Evolutionary conservation across 2,888 invertebrate genomes (phyloP), one percentile per base, ranked within the genome.

Genomic region (Lycophotia porphyrea): DNA sequence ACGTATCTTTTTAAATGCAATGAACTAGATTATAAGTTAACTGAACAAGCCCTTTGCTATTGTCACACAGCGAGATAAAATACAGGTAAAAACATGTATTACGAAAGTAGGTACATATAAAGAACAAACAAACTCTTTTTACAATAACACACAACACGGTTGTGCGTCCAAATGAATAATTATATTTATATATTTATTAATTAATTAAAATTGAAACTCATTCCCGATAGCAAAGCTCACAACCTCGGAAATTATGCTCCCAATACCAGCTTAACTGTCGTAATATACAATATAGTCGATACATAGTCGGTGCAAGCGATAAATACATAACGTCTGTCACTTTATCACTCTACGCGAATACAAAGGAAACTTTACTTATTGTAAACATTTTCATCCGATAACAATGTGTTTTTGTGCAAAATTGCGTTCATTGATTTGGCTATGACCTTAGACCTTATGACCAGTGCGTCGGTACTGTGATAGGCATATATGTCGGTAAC

Each of bases 191-290:
- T 93, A 89, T 87, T 85, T 84, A 89, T 82, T 87, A 82, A 87
- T 87, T 88, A 89, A 92, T 91, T 92, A 94, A 93, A 92, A 88
- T 92, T 93, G 95, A 95, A 83, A 96, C 93, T 94, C 94, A 96
- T 96, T 96, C 93, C 96, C 96, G 96, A 95, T 93, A 95, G 95
- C 91, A 93, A 93, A 94, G 92, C 92, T 96, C 96, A 96, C 96
- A 96, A 96, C 96, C 95, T 93, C 96, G 96, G 96, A 96, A 96
- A 96, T 95, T 89, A 96, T 96, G 96, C 96, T 96, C 96, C 96
- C 96, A 96, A 95, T 95, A 96, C 96, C 96, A 96, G 96, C 96
- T 95, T 95, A 90, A 93, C 92, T 91, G 93, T 93, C 92, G 91
- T 93, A 90, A 91, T 92, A 92, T 93, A 94, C 93, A 93, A 92